A percentile compares a stretch with the other conserved stretches of the same genome.
phyloP scores from a whole-genome alignment of 2,113 vertebrate species.

The Sakesphorus luctuosus region DNA sequence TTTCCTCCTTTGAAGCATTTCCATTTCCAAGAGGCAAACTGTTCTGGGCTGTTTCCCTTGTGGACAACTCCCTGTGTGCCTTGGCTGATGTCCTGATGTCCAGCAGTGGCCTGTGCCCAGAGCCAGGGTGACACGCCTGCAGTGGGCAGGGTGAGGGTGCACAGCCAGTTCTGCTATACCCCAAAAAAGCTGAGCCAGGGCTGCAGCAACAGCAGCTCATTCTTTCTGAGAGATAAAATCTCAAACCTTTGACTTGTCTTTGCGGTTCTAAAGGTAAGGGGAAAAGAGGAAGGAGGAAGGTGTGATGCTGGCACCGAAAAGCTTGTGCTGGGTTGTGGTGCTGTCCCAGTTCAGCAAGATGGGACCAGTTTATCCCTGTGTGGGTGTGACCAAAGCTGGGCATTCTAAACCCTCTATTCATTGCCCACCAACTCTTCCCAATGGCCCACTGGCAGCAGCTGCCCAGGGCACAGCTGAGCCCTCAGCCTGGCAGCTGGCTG shows the following conservation, averaged over 20 bases:
- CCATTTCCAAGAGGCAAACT: fast-evolving
- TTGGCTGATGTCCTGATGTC: background rate
- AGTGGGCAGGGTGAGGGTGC: background rate
- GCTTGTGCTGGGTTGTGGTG: fast-evolving
- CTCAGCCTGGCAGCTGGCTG: no score
- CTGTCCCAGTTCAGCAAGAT: no score
- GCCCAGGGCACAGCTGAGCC: no score
- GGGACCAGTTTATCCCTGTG: no score
- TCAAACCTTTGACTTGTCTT: no score
- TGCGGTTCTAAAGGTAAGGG: fast-evolving
- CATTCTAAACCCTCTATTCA: no score
- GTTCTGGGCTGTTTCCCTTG: fast-evolving
- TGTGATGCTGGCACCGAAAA: background rate
- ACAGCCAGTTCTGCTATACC: fast-evolving
- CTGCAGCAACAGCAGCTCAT: background rate
- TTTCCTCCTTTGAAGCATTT: background rate
- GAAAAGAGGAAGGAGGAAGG: background rate
- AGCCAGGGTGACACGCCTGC: background rate
- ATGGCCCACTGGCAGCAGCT: no score
- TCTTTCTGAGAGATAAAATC: background rate
- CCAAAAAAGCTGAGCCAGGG: background rate
- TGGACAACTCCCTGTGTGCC: fast-evolving
- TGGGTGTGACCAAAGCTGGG: no score
- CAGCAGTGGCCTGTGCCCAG: background rate
- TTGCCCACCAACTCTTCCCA: no score